These are phyloP conservation scores for Drepana arcuata DNA, from an alignment of 1,140 invertebrate species.

Conservation along the genomic window DNA sequence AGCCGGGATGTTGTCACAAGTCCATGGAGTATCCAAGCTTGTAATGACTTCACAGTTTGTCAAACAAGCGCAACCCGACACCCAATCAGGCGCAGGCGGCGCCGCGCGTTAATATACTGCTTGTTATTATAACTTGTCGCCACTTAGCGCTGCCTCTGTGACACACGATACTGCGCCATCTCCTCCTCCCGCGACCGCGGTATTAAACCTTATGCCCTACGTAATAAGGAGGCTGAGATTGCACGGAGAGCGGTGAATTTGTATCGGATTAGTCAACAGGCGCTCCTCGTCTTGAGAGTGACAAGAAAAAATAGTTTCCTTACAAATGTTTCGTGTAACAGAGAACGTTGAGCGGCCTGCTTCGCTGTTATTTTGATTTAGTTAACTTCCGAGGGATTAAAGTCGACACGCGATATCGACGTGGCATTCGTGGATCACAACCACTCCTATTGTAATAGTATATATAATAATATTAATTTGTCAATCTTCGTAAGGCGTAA, in stretches of 20 bases:
- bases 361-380: conserved; percentile 16
- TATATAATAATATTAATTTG: too few species aligned
- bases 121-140: conserved; percentile 50
- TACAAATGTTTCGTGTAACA: conserved; percentile 25
- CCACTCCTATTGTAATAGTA: too few species aligned
- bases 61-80: too few species aligned
- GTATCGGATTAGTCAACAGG: too few species aligned
- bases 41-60: too few species aligned
- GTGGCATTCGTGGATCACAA: too few species aligned
- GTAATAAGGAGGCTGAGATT: not conserved
- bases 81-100: too few species aligned
- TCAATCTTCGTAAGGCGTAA: too few species aligned
- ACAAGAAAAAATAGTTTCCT: conserved; percentile 36
- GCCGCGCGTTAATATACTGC: conserved; percentile 20
- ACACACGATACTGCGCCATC: conserved; percentile 26
- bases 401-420: too few species aligned
- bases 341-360: conserved; percentile 23
- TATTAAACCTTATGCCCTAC: conserved; percentile 5
- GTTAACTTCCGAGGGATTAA: too few species aligned
- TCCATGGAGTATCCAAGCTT: too few species aligned
- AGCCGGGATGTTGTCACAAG: too few species aligned
- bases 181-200: not conserved
- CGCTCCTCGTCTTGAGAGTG: conserved; percentile 23
- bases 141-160: conserved; percentile 41
- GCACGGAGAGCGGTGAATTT: not conserved